A percentile compares a stretch with the other conserved stretches of the same genome.
Conservation (phyloP, 2,888 invertebrate genomes). For the Dendrolimus houi region DNA sequence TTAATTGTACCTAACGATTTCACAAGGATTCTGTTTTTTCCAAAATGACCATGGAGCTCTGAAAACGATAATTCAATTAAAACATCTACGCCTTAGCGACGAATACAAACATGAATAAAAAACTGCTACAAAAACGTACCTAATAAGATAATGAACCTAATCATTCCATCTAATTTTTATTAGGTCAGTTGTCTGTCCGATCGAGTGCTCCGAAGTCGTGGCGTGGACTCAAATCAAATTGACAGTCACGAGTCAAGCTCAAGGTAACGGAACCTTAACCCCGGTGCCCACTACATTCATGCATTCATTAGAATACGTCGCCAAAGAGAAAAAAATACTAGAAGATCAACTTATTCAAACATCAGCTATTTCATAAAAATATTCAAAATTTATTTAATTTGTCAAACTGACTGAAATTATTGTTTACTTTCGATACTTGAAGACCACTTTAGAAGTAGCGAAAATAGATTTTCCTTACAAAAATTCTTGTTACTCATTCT, state of each 20-base stretch:
- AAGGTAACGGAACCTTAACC: constrained; percentile 54
- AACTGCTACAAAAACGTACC: constrained; percentile 1
- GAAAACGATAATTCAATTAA: not conserved
- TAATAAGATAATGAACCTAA: not conserved
- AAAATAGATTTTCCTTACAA: too few relatives aligned
- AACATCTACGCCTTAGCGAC: not conserved
- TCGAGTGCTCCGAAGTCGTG: constrained; percentile 19
- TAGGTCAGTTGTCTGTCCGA: constrained; percentile 4
- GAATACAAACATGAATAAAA: not conserved
- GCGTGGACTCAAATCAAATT: constrained; percentile 30
- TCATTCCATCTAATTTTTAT: not conserved
- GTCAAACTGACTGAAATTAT: too few relatives aligned
- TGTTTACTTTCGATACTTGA: too few relatives aligned
- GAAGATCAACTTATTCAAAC: constrained; percentile 14
- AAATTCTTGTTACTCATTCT: too few relatives aligned
- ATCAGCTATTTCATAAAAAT: not conserved
- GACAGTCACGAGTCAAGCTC: constrained; percentile 65
- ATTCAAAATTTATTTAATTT: too few relatives aligned
- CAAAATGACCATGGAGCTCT: too few relatives aligned
- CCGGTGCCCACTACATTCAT: constrained; percentile 28
- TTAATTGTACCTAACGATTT: too few relatives aligned
- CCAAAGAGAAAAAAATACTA: constrained; percentile 7
- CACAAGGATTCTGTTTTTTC: too few relatives aligned
- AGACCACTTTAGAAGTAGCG: too few relatives aligned
- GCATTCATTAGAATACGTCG: constrained; percentile 21